These are phyloP conservation scores for Eristalis intricaria DNA, from an alignment of 2,888 invertebrate species.

Conservation along the genomic window DNA sequence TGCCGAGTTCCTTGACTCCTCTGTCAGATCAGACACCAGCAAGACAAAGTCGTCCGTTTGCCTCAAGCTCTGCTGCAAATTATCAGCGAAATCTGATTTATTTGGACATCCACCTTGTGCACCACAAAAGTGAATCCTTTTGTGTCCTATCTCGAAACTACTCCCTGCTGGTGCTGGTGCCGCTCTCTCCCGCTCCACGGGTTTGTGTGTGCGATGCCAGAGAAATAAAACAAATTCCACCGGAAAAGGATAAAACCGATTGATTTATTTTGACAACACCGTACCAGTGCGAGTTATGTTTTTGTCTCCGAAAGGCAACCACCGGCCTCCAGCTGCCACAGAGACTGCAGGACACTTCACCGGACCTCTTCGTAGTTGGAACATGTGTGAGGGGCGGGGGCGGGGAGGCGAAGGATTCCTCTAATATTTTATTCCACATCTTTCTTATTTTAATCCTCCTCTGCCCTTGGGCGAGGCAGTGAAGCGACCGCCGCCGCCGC, in stretches of 20 bases:
- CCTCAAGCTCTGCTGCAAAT: background rate
- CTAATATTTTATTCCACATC: conserved; percentile 79
- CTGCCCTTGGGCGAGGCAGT: conserved; percentile 69
- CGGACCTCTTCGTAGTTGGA: conserved; percentile 27
- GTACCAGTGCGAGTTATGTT: conserved; percentile 66
- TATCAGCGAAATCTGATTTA: conserved; percentile 54
- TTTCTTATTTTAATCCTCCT: conserved; percentile 80
- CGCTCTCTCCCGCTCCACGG: background rate
- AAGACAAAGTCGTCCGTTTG: background rate
- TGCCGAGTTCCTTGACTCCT: background rate
- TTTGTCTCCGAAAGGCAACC: conserved; percentile 54
- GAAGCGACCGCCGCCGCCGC: conserved; percentile 26
- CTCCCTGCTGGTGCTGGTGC: background rate
- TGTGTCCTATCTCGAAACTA: conserved; percentile 5
- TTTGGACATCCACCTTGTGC: conserved; percentile 49
- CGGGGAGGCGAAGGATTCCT: conserved; percentile 28
- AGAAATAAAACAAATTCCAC: conserved; percentile 57
- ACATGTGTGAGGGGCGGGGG: background rate
- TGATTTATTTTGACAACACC: conserved; percentile 80
- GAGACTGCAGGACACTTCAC: conserved; percentile 30
- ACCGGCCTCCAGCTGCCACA: background rate
- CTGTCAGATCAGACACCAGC: background rate
- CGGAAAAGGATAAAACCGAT: conserved; percentile 79
- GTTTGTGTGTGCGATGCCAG: conserved; percentile 11
- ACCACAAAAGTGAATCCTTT: conserved; percentile 60